Evolutionary conservation across 2,113 vertebrate species (phyloP), one percentile per base, ranked within the genome.

Genomic region (Nettapus auritus): DNA sequence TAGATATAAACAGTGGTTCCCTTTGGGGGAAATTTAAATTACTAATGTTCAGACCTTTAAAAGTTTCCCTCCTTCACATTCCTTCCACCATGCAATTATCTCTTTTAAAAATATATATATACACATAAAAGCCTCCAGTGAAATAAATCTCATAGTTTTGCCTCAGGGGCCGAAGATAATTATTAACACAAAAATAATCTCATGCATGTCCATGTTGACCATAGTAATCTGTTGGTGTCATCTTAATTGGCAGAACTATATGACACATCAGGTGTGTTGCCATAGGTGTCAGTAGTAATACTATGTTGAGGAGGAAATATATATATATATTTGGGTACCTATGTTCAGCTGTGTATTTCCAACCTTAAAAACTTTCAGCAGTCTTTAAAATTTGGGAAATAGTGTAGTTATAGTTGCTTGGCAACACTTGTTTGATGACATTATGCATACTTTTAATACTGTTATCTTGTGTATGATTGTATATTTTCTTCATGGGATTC

Each of bases 51-150:
- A 38, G 25, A 46, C 69, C 40, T 88, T 40, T 59, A 57, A 52
- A 62, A 48, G 5, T 40, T 52, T 74, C 16, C 29, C 13, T 77
- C 6, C 26, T 34, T 71, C 0, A 0, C 16, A 55, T 75, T 78
- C n/a, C 16, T 88, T 86, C n/a, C 19, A 84, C 36, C 7, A 20
- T 78, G 5, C 6, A 17, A 60, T 60, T 71, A 12, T 5, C 2
- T 78, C 7, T 36, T 56, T 9, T 20, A 55, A 38, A 28, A 42
- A 52, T 53, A 50, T 13, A 23, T 16, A 19, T 3, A 6, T 44
- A 18, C 8, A 22, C 13, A 19, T 3, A 6, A 28, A 86, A 74
- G 19, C 23, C 34, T 73, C 25, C 44, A 46, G 8, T 82, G 38
- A 86, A 89, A 28, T 2, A 3, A 10, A 19, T 84, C 31, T 90